Base-by-base conservation (phyloP, 2,113 vertebrate genomes). In the Copsychus sechellarum region DNA sequence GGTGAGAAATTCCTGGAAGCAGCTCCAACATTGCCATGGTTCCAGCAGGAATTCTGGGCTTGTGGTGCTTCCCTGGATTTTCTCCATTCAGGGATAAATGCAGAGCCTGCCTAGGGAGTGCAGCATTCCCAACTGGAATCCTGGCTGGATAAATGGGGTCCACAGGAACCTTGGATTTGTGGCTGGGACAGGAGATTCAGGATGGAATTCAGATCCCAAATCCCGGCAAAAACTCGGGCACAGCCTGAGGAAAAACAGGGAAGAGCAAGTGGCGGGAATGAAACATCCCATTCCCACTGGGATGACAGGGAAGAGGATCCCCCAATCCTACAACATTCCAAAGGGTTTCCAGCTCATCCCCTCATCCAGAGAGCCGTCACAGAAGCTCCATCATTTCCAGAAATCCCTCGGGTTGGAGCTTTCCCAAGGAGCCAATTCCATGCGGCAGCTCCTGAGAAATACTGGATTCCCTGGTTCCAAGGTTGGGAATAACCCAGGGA, bases 11-110 rank as follows among this genome's bases (percentile, higher is more conserved):
- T 13, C 8, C 33, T 3, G 2, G 9, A 40, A n/a, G 12, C 28
- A 5, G 24, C 17, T 83, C 72, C n/a, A 21, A 5, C 20, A 15
- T 7, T 0, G 0, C 8, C 20, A 8, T 15, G 33, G 8, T 57
- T n/a, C 33, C 33, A 57, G 54, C 36, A 28, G 45, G 47, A 76
- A 69, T 57, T 67, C 45, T 15, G 26, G 11, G 5, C 11, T 50
- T 5, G 13, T 9, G 43, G 14, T 2, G 17, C 14, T 50, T 73
- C 48, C 66, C 26, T 45, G 47, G 47, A 53, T 72, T 66, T 76
- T 42, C 8, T 24, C 12, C 0, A 0, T 50, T 34, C 15, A 9
- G 21, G 60, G 60, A 48, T 47, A 5, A 56, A 65, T 15, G 50
- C 1, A 12, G 58, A 65, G 25, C 15, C 3, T 61, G 38, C 33